Percentiles rank a stretch among this genome's conserved stretches.
Evolutionary conservation across 2,888 invertebrate species (phyloP).

Genomic region (Drosophila lacicola): DNA sequence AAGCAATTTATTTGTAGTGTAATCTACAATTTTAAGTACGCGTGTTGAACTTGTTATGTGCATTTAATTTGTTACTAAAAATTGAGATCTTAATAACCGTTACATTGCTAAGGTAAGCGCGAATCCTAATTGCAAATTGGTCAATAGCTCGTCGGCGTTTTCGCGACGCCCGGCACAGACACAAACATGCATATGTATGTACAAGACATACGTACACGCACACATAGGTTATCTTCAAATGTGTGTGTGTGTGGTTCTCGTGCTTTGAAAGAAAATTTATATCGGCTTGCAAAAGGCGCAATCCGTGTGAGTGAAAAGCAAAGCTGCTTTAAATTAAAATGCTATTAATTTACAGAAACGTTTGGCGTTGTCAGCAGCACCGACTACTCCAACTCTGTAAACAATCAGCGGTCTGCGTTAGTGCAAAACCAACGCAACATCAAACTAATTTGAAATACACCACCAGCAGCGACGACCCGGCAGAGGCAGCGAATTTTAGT

Average conservation of each 20-base stretch:
- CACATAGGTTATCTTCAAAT: constrained; percentile 6
- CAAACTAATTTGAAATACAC: constrained; percentile 20
- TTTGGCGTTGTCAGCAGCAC: constrained; percentile 63
- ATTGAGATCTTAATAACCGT: constrained; percentile 1
- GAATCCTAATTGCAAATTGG: constrained; percentile 27
- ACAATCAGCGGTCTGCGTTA: constrained; percentile 34
- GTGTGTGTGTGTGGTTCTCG: constrained; percentile 55
- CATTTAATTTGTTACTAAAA: background rate
- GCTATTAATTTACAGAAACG: constrained; percentile 77
- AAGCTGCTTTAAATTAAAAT: constrained; percentile 55
- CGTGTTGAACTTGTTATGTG: background rate
- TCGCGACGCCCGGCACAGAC: constrained; percentile 74
- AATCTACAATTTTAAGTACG: constrained; percentile 10
- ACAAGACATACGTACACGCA: constrained; percentile 18
- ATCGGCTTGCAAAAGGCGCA: constrained; percentile 35
- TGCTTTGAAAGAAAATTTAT: constrained; percentile 53
- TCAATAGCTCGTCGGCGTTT: constrained; percentile 64
- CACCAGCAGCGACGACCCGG: constrained; percentile 29
- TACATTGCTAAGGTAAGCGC: constrained; percentile 32
- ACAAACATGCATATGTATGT: constrained; percentile 5
- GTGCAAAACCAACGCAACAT: constrained; percentile 31
- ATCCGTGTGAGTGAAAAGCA: constrained; percentile 17
- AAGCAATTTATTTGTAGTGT: constrained; percentile 4
- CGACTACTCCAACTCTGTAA: constrained; percentile 55
- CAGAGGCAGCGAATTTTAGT: constrained; percentile 51